Evolutionary conservation across 1,140 invertebrate species (phyloP).

Genomic region (Nasonia longicornis): DNA sequence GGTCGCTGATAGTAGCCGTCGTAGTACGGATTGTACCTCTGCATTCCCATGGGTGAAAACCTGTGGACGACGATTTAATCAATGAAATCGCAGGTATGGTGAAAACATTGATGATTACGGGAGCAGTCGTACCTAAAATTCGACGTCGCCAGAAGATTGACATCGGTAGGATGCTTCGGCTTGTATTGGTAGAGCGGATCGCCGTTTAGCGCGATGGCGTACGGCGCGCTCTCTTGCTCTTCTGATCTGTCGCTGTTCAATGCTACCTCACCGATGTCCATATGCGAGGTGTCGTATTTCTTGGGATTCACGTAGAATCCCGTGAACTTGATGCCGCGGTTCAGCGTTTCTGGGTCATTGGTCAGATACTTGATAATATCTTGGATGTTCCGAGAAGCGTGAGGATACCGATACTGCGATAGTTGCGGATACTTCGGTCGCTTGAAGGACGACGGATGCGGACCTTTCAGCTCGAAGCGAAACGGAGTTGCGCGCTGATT

Average conservation of each 20-base stretch:
- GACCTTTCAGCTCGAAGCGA: slow-evolving; percentile 60
- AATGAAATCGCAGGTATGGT: background rate
- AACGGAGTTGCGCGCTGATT: slow-evolving; percentile 53
- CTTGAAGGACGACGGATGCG: slow-evolving; percentile 61
- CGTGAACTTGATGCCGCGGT: slow-evolving; percentile 63
- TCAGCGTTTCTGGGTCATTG: slow-evolving; percentile 53
- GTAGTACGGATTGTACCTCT: slow-evolving; percentile 58
- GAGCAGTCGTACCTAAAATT: slow-evolving; percentile 61
- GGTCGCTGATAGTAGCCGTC: slow-evolving; percentile 56
- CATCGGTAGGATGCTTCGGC: slow-evolving; percentile 69
- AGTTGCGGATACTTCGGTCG: slow-evolving; percentile 66
- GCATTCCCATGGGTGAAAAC: slow-evolving; percentile 60
- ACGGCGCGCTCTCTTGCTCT: slow-evolving; percentile 47
- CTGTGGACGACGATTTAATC: slow-evolving; percentile 45
- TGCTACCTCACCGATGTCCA: slow-evolving; percentile 53
- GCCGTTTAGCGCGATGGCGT: slow-evolving; percentile 45
- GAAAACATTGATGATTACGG: background rate
- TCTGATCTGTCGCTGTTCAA: slow-evolving; percentile 52
- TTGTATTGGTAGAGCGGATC: slow-evolving; percentile 70
- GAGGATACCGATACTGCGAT: slow-evolving; percentile 63
- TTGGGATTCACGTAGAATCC: slow-evolving; percentile 64
- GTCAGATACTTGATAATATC: slow-evolving; percentile 69
- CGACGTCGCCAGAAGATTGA: slow-evolving; percentile 68
- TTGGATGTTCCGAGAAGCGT: slow-evolving; percentile 68
- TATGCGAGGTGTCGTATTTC: slow-evolving; percentile 56